Percentiles rank a stretch among this genome's conserved stretches.
Conservation (phyloP, 2,113 vertebrate species). For the Oostethus manadensis region DNA sequence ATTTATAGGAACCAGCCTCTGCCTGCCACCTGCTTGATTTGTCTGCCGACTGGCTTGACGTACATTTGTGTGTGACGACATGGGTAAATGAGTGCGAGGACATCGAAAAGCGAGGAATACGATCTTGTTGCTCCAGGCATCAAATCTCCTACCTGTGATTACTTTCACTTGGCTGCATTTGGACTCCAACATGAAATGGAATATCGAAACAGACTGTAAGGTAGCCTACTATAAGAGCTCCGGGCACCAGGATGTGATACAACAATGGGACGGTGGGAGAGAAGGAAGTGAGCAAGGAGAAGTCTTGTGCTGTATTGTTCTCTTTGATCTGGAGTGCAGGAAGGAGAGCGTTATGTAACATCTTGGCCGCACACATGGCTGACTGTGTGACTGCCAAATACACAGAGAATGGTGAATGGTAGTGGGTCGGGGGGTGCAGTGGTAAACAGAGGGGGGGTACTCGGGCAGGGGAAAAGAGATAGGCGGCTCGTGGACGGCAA, state of each 20-base stretch:
- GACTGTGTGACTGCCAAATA: constrained; percentile 75
- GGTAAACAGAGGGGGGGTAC: constrained; percentile 10
- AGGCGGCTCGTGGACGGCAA: constrained; percentile 31
- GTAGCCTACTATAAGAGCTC: constrained; percentile 38
- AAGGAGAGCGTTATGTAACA: constrained; percentile 73
- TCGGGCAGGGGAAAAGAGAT: constrained; percentile 37
- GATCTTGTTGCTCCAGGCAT: constrained; percentile 10
- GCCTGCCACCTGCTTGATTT: not conserved
- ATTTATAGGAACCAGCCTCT: constrained; percentile 20
- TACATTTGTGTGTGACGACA: not conserved
- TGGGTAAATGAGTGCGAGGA: constrained; percentile 10
- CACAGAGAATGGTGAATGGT: constrained; percentile 31
- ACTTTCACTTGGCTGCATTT: constrained; percentile 42
- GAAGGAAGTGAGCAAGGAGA: constrained; percentile 56
- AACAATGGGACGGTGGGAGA: constrained; percentile 51
- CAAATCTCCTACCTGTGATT: constrained; percentile 33
- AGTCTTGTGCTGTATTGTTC: constrained; percentile 62
- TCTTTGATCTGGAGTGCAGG: constrained; percentile 67
- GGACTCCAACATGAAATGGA: constrained; percentile 50
- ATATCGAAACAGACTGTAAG: constrained; percentile 30
- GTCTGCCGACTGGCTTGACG: not conserved
- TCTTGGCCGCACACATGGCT: constrained; percentile 75
- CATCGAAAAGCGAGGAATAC: constrained; percentile 10
- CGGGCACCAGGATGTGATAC: constrained; percentile 37
- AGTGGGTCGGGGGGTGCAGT: constrained; percentile 34